Conservation (phyloP, 2,888 invertebrate species). For the Drosophila stalkeri region DNA sequence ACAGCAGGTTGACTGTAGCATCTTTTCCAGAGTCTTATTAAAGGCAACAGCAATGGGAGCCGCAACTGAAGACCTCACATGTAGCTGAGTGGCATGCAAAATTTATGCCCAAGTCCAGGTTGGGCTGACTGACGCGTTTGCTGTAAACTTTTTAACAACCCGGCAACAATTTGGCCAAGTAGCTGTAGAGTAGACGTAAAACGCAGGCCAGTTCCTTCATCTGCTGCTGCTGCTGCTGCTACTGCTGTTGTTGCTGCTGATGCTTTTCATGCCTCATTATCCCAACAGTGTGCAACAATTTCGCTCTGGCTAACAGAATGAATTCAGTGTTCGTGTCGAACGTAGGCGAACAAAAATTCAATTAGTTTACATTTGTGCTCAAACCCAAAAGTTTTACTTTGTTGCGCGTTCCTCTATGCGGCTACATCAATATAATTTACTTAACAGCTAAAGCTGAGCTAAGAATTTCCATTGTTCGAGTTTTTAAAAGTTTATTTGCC, state of each 20-base stretch:
- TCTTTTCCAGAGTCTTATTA: slow-evolving; percentile 20
- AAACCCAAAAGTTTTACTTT: slow-evolving; percentile 32
- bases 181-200: slow-evolving; percentile 62
- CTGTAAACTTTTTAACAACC: slow-evolving; percentile 65
- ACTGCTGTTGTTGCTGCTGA: slow-evolving; percentile 13
- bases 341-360: slow-evolving; percentile 39
- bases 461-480: background rate
- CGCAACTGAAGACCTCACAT: slow-evolving; percentile 35
- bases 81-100: slow-evolving; percentile 60
- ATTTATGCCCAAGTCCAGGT: slow-evolving; percentile 47
- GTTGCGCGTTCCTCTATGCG: background rate
- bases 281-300: slow-evolving; percentile 67
- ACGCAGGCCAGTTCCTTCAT: background rate
- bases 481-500: background rate
- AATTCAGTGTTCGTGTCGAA: slow-evolving; percentile 31
- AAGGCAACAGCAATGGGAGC: slow-evolving; percentile 1
- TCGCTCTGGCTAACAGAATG: slow-evolving; percentile 22
- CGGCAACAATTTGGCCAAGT: slow-evolving; percentile 74
- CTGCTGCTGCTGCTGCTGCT: slow-evolving; percentile 2
- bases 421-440: background rate
- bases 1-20: slow-evolving; percentile 61
- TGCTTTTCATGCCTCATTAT: slow-evolving; percentile 71
- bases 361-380: slow-evolving; percentile 61
- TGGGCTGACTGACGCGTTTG: slow-evolving; percentile 12
- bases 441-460: background rate